Conservation (phyloP, 2,113 vertebrate genomes). For the Alosa alosa region DNA sequence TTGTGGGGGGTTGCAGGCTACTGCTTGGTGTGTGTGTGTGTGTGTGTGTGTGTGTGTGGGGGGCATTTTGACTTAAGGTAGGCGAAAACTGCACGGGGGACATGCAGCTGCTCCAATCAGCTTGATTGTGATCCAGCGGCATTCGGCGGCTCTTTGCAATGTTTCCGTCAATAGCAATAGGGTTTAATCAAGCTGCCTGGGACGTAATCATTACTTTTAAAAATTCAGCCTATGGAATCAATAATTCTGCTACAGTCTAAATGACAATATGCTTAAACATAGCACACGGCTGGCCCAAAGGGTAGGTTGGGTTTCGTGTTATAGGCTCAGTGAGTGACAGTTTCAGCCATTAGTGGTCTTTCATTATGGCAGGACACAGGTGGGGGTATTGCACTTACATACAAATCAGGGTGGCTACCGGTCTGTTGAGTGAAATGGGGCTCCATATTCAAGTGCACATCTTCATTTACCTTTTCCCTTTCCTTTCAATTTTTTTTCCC, state of each 20-base stretch:
- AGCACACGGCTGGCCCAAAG: constrained; percentile 43
- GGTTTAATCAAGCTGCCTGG: constrained; percentile 73
- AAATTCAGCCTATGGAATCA: constrained; percentile 75
- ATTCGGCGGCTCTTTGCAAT: constrained; percentile 53
- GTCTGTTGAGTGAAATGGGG: constrained; percentile 23
- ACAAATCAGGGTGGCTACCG: constrained; percentile 36
- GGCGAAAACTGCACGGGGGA: constrained; percentile 47
- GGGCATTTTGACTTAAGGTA: constrained; percentile 52
- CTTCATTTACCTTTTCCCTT: background rate
- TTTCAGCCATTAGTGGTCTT: constrained; percentile 33
- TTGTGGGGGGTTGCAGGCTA: constrained; percentile 45
- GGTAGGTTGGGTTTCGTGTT: constrained; percentile 22
- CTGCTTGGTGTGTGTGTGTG: background rate
- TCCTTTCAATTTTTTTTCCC: constrained; percentile 19
- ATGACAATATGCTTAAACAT: constrained; percentile 66
- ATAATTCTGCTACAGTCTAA: constrained; percentile 71
- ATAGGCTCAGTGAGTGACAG: constrained; percentile 40
- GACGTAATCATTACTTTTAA: constrained; percentile 74
- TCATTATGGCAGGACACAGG: constrained; percentile 37
- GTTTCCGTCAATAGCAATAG: constrained; percentile 68
- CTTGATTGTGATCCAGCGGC: constrained; percentile 53
- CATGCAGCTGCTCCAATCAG: constrained; percentile 51
- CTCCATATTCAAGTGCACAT: constrained; percentile 18
- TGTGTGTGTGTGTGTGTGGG: background rate
- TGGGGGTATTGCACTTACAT: constrained; percentile 37